These are phyloP conservation scores for Oscheius onirici DNA, from an alignment of 2,888 invertebrate genomes.

Conservation along the genomic window DNA sequence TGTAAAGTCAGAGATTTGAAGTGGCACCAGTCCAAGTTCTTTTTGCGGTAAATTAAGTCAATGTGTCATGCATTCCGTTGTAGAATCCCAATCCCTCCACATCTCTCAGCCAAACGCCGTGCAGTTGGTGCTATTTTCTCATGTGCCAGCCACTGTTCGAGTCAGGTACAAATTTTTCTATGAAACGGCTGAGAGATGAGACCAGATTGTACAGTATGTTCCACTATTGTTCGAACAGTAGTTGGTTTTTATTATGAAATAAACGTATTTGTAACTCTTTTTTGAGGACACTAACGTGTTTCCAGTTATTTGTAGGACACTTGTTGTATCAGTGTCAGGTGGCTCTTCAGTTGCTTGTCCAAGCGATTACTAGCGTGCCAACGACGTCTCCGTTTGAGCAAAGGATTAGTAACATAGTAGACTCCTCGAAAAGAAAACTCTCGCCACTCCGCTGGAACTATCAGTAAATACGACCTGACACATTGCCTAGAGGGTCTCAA, in stretches of 20 bases:
- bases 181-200: conserved; percentile 20
- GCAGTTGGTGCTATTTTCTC: conserved; percentile 26
- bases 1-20: conserved; percentile 2
- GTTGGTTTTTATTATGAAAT: conserved; percentile 6
- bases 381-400: conserved; percentile 29
- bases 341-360: conserved; percentile 33
- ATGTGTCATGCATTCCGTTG: conserved; percentile 34
- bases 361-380: conserved; percentile 33
- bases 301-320: conserved; percentile 18
- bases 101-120: conserved; percentile 27
- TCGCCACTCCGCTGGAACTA: background rate
- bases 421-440: conserved; percentile 18
- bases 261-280: conserved; percentile 6
- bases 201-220: conserved; percentile 19
- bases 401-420: conserved; percentile 33
- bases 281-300: conserved; percentile 6
- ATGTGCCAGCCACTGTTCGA: conserved; percentile 16
- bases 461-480: background rate
- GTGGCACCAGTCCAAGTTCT: conserved; percentile 1
- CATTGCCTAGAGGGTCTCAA: too few relatives aligned
- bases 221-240: conserved; percentile 13
- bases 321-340: conserved; percentile 34
- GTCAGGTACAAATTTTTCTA: conserved; percentile 19
- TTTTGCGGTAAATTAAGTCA: conserved; percentile 26
- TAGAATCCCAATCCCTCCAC: conserved; percentile 14